Evolutionary conservation across 2,113 vertebrate genomes (phyloP).

Genomic region (Psilopsiagon aurifrons): DNA sequence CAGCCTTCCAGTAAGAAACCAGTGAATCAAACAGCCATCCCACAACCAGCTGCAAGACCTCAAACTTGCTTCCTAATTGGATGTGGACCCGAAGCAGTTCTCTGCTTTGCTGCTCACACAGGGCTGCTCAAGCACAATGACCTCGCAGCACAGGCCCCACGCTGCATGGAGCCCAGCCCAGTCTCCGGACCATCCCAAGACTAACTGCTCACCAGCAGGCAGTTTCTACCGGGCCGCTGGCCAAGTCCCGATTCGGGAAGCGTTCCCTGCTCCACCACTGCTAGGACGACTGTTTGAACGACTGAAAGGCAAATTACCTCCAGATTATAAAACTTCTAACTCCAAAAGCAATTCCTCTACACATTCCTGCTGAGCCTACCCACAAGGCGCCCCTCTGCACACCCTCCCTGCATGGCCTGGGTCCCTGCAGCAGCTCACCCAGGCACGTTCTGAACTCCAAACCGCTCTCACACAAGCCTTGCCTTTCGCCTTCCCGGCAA

Average conservation of each 20-base stretch:
- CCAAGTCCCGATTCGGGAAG: rapidly evolving
- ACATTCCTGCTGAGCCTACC: neutral
- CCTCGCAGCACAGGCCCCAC: rapidly evolving
- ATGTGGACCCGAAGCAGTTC: rapidly evolving
- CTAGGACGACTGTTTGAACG: rapidly evolving
- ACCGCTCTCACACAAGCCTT: rapidly evolving
- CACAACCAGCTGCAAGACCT: neutral
- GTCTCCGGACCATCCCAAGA: rapidly evolving
- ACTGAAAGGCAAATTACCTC: neutral
- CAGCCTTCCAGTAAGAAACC: neutral
- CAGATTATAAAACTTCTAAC: neutral
- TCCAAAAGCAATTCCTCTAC: neutral
- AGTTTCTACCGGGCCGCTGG: rapidly evolving
- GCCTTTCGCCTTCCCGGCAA: neutral
- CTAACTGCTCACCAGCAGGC: rapidly evolving
- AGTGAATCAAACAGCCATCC: neutral
- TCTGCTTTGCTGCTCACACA: rapidly evolving
- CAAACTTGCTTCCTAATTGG: neutral
- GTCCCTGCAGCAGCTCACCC: neutral
- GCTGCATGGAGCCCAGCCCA: rapidly evolving
- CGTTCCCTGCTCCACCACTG: neutral
- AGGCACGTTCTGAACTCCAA: neutral
- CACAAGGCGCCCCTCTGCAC: rapidly evolving
- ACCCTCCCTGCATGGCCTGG: neutral
- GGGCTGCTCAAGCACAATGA: neutral